Conservation (phyloP, 2,113 vertebrate species). For the Nanorana parkeri region DNA sequence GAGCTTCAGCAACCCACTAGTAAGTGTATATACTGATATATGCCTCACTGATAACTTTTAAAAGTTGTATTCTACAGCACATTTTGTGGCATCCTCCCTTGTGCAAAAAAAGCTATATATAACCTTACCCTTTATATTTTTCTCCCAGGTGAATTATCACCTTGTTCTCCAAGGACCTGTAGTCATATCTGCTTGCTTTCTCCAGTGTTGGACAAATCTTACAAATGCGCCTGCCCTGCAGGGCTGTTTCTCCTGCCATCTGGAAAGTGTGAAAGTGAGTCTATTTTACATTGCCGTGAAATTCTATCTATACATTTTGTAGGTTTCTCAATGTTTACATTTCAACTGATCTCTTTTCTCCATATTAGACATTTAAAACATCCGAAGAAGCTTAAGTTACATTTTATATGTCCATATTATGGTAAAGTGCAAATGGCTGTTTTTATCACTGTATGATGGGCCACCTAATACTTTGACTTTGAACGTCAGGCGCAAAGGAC, state of each 20-base stretch:
- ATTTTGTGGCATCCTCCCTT: too few species aligned
- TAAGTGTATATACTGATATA: slow-evolving; percentile 60
- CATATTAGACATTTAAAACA: too few species aligned
- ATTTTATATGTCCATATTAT: too few species aligned
- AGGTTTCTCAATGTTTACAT: not conserved
- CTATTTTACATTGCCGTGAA: not conserved
- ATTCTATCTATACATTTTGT: not conserved
- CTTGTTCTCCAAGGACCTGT: slow-evolving; percentile 74
- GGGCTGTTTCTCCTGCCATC: slow-evolving; percentile 75
- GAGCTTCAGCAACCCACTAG: slow-evolving; percentile 78
- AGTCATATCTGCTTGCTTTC: slow-evolving; percentile 83
- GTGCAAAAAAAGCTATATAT: too few species aligned
- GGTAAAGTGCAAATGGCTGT: too few species aligned
- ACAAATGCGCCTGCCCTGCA: slow-evolving; percentile 82
- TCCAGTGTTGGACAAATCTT: slow-evolving; percentile 73
- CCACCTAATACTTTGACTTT: too few species aligned
- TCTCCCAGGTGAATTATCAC: slow-evolving; percentile 48
- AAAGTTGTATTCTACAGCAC: too few species aligned
- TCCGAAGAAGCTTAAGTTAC: too few species aligned
- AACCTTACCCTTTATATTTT: not conserved
- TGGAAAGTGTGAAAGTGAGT: slow-evolving; percentile 81
- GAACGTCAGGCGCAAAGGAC: too few species aligned
- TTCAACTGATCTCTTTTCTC: too few species aligned
- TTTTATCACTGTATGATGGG: too few species aligned
- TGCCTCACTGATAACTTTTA: too few species aligned